These are phyloP conservation scores for Brachionichthys hirsutus DNA, from an alignment of 2,113 vertebrate genomes.

Conservation along the genomic window DNA sequence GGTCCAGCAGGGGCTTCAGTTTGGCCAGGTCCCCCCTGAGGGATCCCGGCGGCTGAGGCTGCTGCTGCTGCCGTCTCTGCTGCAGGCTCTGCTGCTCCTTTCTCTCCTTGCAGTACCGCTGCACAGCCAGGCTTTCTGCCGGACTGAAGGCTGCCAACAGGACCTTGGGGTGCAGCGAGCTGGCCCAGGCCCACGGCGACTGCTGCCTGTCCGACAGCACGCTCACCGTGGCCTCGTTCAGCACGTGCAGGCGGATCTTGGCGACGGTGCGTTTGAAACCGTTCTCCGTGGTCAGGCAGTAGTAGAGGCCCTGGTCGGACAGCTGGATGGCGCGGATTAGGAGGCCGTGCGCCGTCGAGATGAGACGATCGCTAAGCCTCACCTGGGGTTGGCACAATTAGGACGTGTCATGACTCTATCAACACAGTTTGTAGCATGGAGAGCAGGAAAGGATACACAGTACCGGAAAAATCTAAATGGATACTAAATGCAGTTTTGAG, in stretches of 20 bases:
- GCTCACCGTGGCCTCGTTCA: slow-evolving; percentile 85
- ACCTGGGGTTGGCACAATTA: slow-evolving; percentile 75
- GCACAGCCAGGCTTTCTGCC: slow-evolving; percentile 87
- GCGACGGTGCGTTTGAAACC: slow-evolving; percentile 93
- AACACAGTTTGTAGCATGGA: neutral
- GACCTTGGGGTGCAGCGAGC: slow-evolving; percentile 85
- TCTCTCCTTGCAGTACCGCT: slow-evolving; percentile 94
- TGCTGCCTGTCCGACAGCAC: slow-evolving; percentile 85
- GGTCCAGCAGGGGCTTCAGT: slow-evolving; percentile 91
- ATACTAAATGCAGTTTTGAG: too few relatives aligned
- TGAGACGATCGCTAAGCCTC: slow-evolving; percentile 88
- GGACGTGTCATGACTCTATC: neutral
- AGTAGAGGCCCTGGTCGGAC: slow-evolving; percentile 90
- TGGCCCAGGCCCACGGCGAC: slow-evolving; percentile 87
- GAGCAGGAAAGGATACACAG: neutral
- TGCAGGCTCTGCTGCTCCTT: slow-evolving; percentile 80
- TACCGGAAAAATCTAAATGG: too few relatives aligned
- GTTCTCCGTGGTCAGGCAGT: slow-evolving; percentile 94
- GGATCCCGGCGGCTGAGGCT: slow-evolving; percentile 38
- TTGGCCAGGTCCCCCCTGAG: slow-evolving; percentile 91
- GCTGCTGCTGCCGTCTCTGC: slow-evolving; percentile 46
- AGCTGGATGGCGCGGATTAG: slow-evolving; percentile 88
- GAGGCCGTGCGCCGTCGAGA: slow-evolving; percentile 90
- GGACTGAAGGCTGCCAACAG: slow-evolving; percentile 87
- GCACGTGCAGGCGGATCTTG: slow-evolving; percentile 91